phyloP scores from a whole-genome alignment of 2,888 invertebrate species.

The Lycophotia porphyrea region DNA sequence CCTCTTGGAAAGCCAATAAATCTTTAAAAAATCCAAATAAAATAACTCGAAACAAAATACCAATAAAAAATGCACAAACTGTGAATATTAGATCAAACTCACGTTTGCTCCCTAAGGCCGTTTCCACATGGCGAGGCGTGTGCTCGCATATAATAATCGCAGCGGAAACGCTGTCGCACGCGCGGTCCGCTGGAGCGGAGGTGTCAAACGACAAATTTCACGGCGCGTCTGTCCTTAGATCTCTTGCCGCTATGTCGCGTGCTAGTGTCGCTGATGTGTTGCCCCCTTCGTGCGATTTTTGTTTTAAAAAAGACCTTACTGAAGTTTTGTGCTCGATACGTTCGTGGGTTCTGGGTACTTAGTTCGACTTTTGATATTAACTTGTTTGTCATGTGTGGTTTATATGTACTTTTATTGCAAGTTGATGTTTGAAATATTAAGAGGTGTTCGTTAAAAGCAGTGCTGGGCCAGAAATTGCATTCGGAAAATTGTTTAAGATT shows the following conservation, averaged over 20 bases:
- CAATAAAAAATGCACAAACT: constrained; percentile 40
- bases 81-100: constrained; percentile 66
- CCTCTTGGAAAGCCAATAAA: neutral
- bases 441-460: neutral
- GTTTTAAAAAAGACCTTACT: constrained; percentile 51
- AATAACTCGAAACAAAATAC: constrained; percentile 28
- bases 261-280: constrained; percentile 70
- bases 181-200: constrained; percentile 77
- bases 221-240: constrained; percentile 77
- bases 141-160: constrained; percentile 76
- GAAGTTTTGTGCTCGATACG: constrained; percentile 23
- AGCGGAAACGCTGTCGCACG: constrained; percentile 76
- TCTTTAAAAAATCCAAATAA: constrained; percentile 3
- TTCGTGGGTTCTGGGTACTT: neutral
- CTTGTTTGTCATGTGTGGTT: neutral
- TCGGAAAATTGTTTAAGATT: neutral
- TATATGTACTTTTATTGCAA: neutral
- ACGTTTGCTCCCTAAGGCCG: constrained; percentile 69
- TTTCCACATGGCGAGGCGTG: constrained; percentile 70
- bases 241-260: constrained; percentile 74
- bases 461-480: neutral
- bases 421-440: too few species aligned
- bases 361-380: constrained; percentile 6
- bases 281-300: constrained; percentile 67
- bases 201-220: constrained; percentile 86